A percentile compares a stretch with the other conserved stretches of the same genome.
Conservation (phyloP, 2,797 vertebrate genomes). For the Pseudotriccus pelzelni region DNA sequence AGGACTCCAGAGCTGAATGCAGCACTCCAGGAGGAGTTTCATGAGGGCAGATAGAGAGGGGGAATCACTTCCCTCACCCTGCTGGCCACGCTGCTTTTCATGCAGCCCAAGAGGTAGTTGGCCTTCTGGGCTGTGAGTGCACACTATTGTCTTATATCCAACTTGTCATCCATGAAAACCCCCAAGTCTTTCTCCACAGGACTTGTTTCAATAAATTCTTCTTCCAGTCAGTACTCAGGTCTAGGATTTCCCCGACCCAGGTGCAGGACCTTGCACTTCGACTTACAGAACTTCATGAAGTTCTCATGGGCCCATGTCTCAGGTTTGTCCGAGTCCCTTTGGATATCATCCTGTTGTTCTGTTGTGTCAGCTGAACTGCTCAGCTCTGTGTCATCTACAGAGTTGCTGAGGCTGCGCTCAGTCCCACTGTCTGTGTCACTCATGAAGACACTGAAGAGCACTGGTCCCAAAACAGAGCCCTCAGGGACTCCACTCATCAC, state of each 20-base stretch:
- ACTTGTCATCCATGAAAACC: background rate
- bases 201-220: background rate
- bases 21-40: background rate
- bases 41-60: background rate
- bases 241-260: background rate
- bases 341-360: background rate
- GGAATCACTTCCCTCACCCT: background rate
- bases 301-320: background rate
- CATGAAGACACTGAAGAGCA: background rate
- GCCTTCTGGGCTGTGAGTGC: background rate
- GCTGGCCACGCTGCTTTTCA: rapidly evolving
- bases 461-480: background rate
- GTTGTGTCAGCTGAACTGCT: no score
- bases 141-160: background rate
- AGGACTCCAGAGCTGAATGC: background rate
- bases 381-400: background rate
- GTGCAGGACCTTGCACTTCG: background rate
- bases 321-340: background rate
- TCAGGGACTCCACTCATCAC: background rate
- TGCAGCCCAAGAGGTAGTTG: background rate
- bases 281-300: background rate
- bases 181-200: background rate
- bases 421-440: background rate
- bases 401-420: background rate
- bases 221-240: background rate